A percentile compares a stretch with the other conserved stretches of the same genome.
These are phyloP conservation scores for Ophonus ardosiacus DNA, from an alignment of 2,888 invertebrate species.

Conservation along the genomic window DNA sequence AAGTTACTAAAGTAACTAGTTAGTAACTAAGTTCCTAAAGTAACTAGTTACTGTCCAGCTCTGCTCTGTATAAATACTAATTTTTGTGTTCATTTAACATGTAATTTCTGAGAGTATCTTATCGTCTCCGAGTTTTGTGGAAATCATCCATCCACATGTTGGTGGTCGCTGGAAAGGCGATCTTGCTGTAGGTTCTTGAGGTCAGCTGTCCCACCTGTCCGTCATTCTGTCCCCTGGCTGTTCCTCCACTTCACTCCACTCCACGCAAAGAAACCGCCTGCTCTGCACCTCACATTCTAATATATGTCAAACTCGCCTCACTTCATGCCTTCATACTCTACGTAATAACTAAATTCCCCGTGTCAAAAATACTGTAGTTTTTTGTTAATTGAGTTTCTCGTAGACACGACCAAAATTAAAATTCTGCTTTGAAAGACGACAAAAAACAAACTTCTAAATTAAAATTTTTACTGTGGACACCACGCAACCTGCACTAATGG, in stretches of 20 bases:
- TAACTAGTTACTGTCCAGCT: too few species aligned
- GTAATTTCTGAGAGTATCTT: too few species aligned
- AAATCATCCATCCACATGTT: not conserved
- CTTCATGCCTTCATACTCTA: slow-evolving; percentile 9
- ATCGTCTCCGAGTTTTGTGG: too few species aligned
- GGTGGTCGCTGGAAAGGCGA: not conserved
- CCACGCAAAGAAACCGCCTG: slow-evolving; percentile 34
- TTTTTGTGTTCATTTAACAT: too few species aligned
- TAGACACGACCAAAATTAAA: slow-evolving; percentile 38
- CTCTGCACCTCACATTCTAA: slow-evolving; percentile 18
- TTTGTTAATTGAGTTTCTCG: slow-evolving; percentile 45
- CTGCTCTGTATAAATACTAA: too few species aligned
- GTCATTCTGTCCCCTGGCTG: slow-evolving; percentile 36
- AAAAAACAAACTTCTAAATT: slow-evolving; percentile 47
- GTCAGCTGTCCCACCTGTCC: slow-evolving; percentile 57
- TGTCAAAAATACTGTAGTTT: slow-evolving; percentile 52
- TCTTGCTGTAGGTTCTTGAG: slow-evolving; percentile 21
- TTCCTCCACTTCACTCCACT: not conserved
- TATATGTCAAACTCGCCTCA: slow-evolving; percentile 56
- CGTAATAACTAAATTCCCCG: slow-evolving; percentile 50
- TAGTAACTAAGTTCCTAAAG: too few species aligned
- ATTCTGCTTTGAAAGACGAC: slow-evolving; percentile 45
- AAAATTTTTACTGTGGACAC: slow-evolving; percentile 35
- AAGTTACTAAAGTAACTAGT: too few species aligned
- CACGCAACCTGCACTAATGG: slow-evolving; percentile 37